Conservation (phyloP, 2,113 vertebrate species). For the Chiloscyllium plagiosum region DNA sequence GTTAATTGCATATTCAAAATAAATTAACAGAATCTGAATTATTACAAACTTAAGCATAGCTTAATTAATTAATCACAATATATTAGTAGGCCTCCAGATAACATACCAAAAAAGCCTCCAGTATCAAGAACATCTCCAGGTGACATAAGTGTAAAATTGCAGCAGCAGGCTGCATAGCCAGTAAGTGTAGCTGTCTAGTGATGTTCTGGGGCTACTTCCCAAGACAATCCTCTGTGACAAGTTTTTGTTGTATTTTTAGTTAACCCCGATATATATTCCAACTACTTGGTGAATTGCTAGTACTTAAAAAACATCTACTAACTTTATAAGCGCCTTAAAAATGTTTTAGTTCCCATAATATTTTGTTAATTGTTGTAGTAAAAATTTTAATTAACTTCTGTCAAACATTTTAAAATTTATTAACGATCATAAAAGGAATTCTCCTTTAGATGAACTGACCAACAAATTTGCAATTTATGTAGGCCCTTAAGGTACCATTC, state of each 20-base stretch:
- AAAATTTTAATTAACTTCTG: neutral
- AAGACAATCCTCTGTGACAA: neutral
- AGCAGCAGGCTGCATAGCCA: neutral
- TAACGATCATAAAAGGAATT: neutral
- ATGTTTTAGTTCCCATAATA: neutral
- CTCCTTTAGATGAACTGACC: neutral
- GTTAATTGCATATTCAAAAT: neutral
- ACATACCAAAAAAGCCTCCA: neutral
- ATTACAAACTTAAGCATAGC: neutral
- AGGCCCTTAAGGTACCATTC: neutral
- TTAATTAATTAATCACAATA: neutral
- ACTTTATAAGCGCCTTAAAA: neutral
- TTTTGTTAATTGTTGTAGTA: neutral
- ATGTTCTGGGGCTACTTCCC: neutral
- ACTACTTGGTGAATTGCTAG: neutral
- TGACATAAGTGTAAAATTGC: neutral
- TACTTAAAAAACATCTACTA: neutral
- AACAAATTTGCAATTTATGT: neutral
- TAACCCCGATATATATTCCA: neutral
- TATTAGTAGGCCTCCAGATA: neutral
- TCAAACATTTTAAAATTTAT: neutral
- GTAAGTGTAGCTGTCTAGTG: neutral
- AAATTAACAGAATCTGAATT: neutral
- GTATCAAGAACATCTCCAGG: neutral
- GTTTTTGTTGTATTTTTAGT: neutral